Evolutionary conservation across 2,888 invertebrate genomes (phyloP).

Genomic region (Thymelicus lineola): DNA sequence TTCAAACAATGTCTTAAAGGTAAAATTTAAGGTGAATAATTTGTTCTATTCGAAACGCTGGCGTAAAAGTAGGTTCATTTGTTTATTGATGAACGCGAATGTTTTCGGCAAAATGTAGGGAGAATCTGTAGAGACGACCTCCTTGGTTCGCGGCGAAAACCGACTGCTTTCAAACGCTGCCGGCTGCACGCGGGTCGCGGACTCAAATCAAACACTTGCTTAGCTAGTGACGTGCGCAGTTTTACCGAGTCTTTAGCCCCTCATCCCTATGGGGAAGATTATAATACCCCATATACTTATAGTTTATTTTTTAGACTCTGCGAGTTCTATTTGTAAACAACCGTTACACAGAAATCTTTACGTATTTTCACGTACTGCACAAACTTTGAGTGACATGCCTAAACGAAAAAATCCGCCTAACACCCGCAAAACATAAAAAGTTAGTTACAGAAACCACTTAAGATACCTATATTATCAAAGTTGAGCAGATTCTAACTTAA

Average conservation of each 20-base stretch:
- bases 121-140: conserved; percentile 1
- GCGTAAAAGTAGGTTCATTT: conserved; percentile 2
- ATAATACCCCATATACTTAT: not conserved
- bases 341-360: too few relatives aligned
- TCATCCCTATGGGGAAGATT: conserved; percentile 2
- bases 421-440: not conserved
- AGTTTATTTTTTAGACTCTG: too few relatives aligned
- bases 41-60: not conserved
- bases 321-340: too few relatives aligned
- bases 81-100: conserved; percentile 31
- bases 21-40: not conserved
- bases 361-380: too few relatives aligned
- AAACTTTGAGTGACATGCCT: too few relatives aligned
- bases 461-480: conserved; percentile 4
- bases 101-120: conserved; percentile 17
- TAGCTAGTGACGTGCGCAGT: conserved; percentile 55
- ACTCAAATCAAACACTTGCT: conserved; percentile 23
- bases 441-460: not conserved
- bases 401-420: too few relatives aligned
- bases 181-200: not conserved
- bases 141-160: conserved; percentile 19
- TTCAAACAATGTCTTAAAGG: not conserved
- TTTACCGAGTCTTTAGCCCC: conserved; percentile 37
- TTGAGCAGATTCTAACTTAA: conserved; percentile 1
- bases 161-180: conserved; percentile 24